Conservation (phyloP, 2,113 vertebrate species). For the Engystomops pustulosus region DNA sequence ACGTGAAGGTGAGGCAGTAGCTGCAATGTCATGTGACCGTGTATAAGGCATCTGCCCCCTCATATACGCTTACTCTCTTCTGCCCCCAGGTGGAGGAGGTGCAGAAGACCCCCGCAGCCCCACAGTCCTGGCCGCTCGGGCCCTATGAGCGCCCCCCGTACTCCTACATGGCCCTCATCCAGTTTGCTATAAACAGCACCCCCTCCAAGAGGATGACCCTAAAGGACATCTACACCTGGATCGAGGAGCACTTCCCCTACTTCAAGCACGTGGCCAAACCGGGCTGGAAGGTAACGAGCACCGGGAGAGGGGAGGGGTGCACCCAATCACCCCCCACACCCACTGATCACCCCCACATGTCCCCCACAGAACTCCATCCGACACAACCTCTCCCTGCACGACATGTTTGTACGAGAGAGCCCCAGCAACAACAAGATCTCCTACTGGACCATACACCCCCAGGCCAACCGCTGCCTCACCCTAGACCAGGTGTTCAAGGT, state of each 20-base stretch:
- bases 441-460: slow-evolving; percentile 94
- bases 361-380: slow-evolving; percentile 90
- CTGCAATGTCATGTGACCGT: background rate
- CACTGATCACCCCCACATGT: background rate
- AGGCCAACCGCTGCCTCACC: slow-evolving; percentile 89
- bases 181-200: slow-evolving; percentile 96
- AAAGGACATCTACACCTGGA: slow-evolving; percentile 96
- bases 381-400: slow-evolving; percentile 94
- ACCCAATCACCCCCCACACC: no score
- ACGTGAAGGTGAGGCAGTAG: slow-evolving; percentile 72
- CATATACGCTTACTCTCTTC: background rate
- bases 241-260: slow-evolving; percentile 93
- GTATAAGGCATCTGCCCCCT: no score
- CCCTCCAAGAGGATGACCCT: slow-evolving; percentile 88
- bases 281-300: slow-evolving; percentile 90
- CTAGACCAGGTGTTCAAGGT: slow-evolving; percentile 94
- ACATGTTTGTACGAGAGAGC: slow-evolving; percentile 91
- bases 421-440: slow-evolving; percentile 86
- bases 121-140: slow-evolving; percentile 67
- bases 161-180: slow-evolving; percentile 98
- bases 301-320: no score
- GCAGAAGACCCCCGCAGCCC: slow-evolving; percentile 9
- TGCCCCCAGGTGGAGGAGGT: slow-evolving; percentile 67
- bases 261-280: slow-evolving; percentile 92
- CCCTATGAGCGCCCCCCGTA: slow-evolving; percentile 86